Percentiles rank a stretch among this genome's conserved stretches.
These are phyloP conservation scores for Elysia crispata DNA, from an alignment of 2,888 invertebrate genomes.

Conservation along the genomic window DNA sequence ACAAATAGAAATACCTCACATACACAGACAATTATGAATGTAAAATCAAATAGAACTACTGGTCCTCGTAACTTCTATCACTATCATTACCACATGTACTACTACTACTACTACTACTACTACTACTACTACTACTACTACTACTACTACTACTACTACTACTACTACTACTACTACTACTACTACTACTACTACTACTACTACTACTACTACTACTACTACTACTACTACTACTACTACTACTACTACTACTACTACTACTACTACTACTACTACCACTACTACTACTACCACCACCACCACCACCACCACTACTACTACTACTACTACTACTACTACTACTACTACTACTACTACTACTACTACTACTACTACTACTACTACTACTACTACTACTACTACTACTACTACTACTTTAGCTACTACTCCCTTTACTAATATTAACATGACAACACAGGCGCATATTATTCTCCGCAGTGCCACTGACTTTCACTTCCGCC, in stretches of 20 bases:
- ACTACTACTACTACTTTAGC: conserved; percentile 3
- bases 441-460: not conserved
- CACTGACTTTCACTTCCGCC: not conserved
- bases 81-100: too few relatives aligned
- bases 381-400: conserved; percentile 19
- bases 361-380: conserved; percentile 19
- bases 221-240: conserved; percentile 9
- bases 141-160: conserved; percentile 9
- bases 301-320: not conserved
- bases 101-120: conserved; percentile 9
- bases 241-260: conserved; percentile 9
- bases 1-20: too few relatives aligned
- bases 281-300: not conserved
- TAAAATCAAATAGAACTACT: too few relatives aligned
- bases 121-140: conserved; percentile 9
- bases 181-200: conserved; percentile 9
- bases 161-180: conserved; percentile 9
- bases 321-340: too few relatives aligned
- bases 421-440: not conserved
- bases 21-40: too few relatives aligned
- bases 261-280: conserved; percentile 4
- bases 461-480: not conserved
- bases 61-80: too few relatives aligned
- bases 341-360: not conserved
- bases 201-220: conserved; percentile 4